Evolutionary conservation across 2,888 invertebrate species (phyloP), one percentile per base, ranked within the genome.

Genomic region (Ganaspis brasiliensis): DNA sequence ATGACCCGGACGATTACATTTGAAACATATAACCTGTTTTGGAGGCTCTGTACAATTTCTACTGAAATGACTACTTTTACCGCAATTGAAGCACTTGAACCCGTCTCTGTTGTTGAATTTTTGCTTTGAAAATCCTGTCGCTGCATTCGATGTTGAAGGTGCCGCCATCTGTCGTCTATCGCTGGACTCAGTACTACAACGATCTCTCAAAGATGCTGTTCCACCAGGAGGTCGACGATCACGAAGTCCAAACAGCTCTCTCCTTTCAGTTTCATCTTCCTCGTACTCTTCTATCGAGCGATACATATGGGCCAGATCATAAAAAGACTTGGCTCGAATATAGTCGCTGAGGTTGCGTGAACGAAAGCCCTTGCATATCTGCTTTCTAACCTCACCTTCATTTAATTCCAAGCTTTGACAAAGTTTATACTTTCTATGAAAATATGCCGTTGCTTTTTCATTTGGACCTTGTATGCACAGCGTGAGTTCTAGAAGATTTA

Each of bases 351-450:
- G n/a, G n/a, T n/a, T n/a, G n/a, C n/a, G n/a, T n/a, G n/a, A n/a
- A 37, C 73, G 37, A 16, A 76, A 63, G 6, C 56, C 70, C 37
- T 56, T 12, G 5, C 72, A 59, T 1, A 76, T 6, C 31, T 71
- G 77, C 21, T 55, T 45, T 1, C 40, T 14, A 14, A 40, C 57
- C 21, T 74, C 75, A 10, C 5, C 49, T n/a, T 74, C 77, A 8
- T 9, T 2, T 19, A 78, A 45, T 5, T 72, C 37, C 4, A 74
- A 9, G 1, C 40, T 52, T 14, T 31, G 19, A 21, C 75, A 75
- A 8, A 78, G n/a, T 9, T n/a, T 31, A 24, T 72, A 71, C 57
- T 78, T 78, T 12, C 57, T 26, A 26, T 77, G 74, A 16, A 77
- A 77, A 55, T 72, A 77, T 49, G 59, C 67, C n/a, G 35, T 26